Evolutionary conservation across 2,888 invertebrate genomes (phyloP), one percentile per base, ranked within the genome.

Genomic region (Harmothoe impar): DNA sequence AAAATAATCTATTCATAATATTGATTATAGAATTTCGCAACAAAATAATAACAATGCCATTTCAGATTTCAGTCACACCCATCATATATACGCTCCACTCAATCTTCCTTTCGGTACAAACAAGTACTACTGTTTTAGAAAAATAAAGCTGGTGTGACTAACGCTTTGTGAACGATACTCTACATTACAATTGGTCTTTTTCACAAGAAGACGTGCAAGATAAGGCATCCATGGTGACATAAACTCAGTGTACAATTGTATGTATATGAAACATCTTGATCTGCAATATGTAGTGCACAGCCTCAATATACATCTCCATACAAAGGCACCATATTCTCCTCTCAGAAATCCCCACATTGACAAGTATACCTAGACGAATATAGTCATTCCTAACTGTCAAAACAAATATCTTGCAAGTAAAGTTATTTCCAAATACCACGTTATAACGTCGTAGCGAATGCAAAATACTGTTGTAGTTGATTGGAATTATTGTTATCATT

Each of bases 1-100:
- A 81, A 81, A 81, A 81, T 33, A 17, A 35, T 43, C 25, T 35
- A 33, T 81, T n/a, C 81, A 81, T 77, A 77, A 77, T 81, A 23
- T 33, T 81, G 35, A 35, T 12, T 81, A 81, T 43, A 81, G 31
- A 81, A 31, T 81, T 81, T 29, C 3, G 72, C 72, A 72, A 72
- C 72, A 72, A 72, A 29, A 7, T 3, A 25, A 72, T 31, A 72
- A 72, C 72, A 29, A 72, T 72, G 72, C 72, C 72, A 29, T 72
- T 72, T 72, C 1, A n/a, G 25, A 72, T n/a, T 7, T 29, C 72
- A 72, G 29, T 72, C 72, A 72, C 72, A 29, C 72, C 25, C 15
- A 15, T 17, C 25, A 29, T 62, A n/a, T 3, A 15, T 29, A 25
- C 25, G 25, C 3, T 29, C 29, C 72, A 72, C 29, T 29, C 25